Evolutionary conservation across 2,113 vertebrate species (phyloP).

Genomic region (Brachyhypopomus gauderio): DNA sequence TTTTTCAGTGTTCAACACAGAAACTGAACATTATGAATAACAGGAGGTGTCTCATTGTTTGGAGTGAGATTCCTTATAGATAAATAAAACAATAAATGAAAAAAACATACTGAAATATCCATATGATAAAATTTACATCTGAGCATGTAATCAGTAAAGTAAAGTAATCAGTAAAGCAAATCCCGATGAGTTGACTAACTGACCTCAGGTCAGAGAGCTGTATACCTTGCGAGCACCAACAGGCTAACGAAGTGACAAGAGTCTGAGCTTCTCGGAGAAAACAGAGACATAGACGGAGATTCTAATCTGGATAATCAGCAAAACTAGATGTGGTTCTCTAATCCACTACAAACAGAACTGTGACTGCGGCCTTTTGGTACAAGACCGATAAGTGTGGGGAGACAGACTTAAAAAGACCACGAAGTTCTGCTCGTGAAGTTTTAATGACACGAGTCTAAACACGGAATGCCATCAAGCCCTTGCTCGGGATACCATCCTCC

Average conservation of each 20-base stretch:
- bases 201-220: constrained; percentile 10
- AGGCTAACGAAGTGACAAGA: constrained; percentile 25
- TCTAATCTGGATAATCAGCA: constrained; percentile 75
- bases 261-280: constrained; percentile 54
- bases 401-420: neutral
- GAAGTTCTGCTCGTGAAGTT: neutral
- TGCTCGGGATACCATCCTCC: neutral
- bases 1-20: constrained; percentile 38
- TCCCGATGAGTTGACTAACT: neutral
- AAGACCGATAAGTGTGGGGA: neutral
- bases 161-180: neutral
- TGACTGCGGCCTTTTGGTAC: constrained; percentile 47
- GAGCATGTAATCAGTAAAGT: too few relatives aligned
- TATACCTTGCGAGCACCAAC: constrained; percentile 10
- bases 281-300: constrained; percentile 48
- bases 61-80: constrained; percentile 16
- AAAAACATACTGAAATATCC: neutral
- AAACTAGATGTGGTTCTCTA: constrained; percentile 69
- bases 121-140: neutral
- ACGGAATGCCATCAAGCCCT: neutral
- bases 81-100: constrained; percentile 6
- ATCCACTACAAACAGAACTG: constrained; percentile 61
- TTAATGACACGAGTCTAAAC: neutral
- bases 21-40: constrained; percentile 61
- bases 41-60: constrained; percentile 67